Conservation (phyloP, 2,797 vertebrate species). For the Propithecus perrieri region DNA sequence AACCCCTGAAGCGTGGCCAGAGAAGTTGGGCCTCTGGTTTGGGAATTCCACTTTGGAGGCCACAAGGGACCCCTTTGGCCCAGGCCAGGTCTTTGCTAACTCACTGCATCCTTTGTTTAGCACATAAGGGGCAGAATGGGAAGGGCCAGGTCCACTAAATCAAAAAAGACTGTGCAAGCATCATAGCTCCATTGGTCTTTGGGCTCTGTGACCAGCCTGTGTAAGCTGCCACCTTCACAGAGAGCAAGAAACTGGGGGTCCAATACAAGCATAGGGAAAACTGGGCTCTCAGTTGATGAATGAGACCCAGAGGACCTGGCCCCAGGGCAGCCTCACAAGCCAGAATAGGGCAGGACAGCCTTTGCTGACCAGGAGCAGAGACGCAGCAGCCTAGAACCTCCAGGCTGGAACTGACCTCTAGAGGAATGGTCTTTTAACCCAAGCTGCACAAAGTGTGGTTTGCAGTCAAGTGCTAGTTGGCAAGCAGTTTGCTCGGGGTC, state of each 20-base stretch:
- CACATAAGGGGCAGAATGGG: background rate
- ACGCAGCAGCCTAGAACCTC: background rate
- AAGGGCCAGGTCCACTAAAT: background rate
- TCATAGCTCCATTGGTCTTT: background rate
- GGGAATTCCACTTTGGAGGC: constrained; percentile 27
- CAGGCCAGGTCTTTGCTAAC: background rate
- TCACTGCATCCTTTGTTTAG: background rate
- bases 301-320: background rate
- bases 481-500: background rate
- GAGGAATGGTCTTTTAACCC: background rate
- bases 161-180: background rate
- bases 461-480: background rate
- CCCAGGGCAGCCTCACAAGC: background rate
- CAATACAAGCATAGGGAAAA: background rate
- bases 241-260: background rate
- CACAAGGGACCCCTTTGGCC: background rate
- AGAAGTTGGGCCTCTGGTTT: background rate
- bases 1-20: background rate
- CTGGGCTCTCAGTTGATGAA: background rate
- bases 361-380: background rate
- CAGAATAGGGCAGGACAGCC: background rate
- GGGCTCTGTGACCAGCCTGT: background rate
- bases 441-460: background rate
- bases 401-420: background rate
- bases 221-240: background rate